Evolutionary conservation across 2,113 vertebrate species (phyloP).

Genomic region (Diadophis punctatus): DNA sequence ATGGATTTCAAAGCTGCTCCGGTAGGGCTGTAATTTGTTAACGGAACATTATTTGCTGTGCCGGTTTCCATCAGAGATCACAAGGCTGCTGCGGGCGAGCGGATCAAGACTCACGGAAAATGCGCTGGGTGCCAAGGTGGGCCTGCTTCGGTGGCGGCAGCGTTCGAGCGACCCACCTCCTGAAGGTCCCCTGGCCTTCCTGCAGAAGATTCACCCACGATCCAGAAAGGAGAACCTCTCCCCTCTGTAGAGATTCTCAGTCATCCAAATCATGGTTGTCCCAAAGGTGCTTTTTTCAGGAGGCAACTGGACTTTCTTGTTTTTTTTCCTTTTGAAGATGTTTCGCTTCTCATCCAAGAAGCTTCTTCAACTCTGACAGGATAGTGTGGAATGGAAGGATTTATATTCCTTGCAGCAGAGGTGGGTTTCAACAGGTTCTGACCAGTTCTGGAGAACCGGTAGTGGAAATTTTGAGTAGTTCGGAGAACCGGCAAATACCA

Average conservation of each 20-base stretch:
- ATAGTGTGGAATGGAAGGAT: too few species aligned
- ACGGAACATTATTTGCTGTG: conserved; percentile 33
- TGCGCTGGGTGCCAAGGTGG: not conserved
- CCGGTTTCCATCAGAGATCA: not conserved
- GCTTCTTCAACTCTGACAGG: too few species aligned
- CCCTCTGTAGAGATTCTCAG: not conserved
- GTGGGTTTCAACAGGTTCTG: too few species aligned
- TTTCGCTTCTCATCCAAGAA: too few species aligned
- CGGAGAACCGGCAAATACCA: too few species aligned
- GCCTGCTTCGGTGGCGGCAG: fast-evolving
- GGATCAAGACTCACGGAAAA: not conserved
- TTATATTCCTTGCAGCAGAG: too few species aligned
- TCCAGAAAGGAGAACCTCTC: not conserved
- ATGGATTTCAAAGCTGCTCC: conserved; percentile 63
- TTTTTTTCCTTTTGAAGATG: too few species aligned
- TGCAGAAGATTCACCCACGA: not conserved
- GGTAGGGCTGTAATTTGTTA: conserved; percentile 54
- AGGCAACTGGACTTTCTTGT: too few species aligned
- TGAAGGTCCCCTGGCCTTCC: not conserved
- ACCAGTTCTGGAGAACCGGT: too few species aligned
- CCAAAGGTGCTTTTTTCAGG: too few species aligned
- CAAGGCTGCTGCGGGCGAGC: not conserved
- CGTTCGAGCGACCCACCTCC: not conserved
- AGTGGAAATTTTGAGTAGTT: too few species aligned
- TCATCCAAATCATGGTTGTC: too few species aligned